Evolutionary conservation across 2,797 vertebrate species (phyloP).

Genomic region (Hemibagrus guttatus): DNA sequence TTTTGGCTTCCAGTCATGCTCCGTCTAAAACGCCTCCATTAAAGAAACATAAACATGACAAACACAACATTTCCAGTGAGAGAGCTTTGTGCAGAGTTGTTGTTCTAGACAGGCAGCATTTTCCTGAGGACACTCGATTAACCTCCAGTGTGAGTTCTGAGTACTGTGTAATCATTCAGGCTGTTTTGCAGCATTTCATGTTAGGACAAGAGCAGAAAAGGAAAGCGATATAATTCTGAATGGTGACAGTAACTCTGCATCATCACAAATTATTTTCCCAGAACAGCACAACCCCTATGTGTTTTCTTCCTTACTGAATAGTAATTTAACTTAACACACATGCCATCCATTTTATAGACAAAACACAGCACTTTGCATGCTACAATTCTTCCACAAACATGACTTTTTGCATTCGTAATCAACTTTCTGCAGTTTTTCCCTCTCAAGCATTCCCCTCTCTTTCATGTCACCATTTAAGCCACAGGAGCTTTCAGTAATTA

Average conservation of each 20-base stretch:
- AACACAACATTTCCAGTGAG: not conserved
- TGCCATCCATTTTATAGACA: not conserved
- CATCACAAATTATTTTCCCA: not conserved
- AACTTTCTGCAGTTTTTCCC: not conserved
- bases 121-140: not conserved
- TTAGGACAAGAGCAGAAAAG: not conserved
- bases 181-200: not conserved
- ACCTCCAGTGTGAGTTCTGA: not conserved
- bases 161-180: not conserved
- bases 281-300: not conserved
- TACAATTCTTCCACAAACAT: not conserved
- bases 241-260: not conserved
- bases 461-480: not conserved
- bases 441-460: not conserved
- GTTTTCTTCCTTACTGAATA: not conserved
- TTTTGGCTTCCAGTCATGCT: not conserved
- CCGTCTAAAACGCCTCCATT: not conserved
- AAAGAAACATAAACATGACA: not conserved
- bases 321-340: not conserved
- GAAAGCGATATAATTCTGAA: not conserved
- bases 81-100: not conserved
- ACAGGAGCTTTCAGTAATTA: slow-evolving; percentile 18
- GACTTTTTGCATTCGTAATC: not conserved
- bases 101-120: not conserved
- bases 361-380: not conserved